These are phyloP conservation scores for Hystrix cristata DNA, from an alignment of 2,113 vertebrate genomes.

Conservation along the genomic window DNA sequence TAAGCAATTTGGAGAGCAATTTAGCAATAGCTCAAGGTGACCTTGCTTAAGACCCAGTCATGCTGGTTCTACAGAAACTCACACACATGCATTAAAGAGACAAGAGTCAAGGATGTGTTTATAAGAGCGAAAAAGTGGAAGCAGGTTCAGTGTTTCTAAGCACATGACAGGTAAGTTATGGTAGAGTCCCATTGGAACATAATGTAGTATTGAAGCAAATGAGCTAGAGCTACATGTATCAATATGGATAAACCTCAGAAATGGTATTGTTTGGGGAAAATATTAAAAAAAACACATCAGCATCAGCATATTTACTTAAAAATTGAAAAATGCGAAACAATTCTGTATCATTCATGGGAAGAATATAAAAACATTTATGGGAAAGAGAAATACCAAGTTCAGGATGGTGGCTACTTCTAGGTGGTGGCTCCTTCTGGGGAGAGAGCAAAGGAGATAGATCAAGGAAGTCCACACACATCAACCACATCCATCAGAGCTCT, in stretches of 20 bases:
- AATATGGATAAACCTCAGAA: neutral
- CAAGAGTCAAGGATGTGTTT: neutral
- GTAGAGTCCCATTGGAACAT: neutral
- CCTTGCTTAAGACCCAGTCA: neutral
- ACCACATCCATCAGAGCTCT: neutral
- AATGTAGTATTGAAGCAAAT: neutral
- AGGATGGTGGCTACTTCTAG: neutral
- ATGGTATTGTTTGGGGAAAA: neutral
- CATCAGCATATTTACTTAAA: conserved; percentile 51
- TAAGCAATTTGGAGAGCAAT: conserved; percentile 1
- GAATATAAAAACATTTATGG: neutral
- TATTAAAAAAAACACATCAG: conserved; percentile 10
- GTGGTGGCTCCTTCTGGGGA: neutral
- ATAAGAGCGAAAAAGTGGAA: neutral
- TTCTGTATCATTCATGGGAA: neutral
- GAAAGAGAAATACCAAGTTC: conserved; percentile 17
- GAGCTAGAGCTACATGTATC: neutral
- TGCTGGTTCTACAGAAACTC: conserved; percentile 24
- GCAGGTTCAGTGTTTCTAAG: neutral
- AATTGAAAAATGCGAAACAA: conserved; percentile 19
- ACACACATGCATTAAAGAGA: neutral
- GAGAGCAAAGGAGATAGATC: neutral
- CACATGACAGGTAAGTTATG: accelerated
- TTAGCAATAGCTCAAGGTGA: conserved; percentile 31
- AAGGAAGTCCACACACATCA: neutral